A percentile compares a stretch with the other conserved stretches of the same genome.
These are phyloP conservation scores for Nudaria mundana DNA, from an alignment of 2,888 invertebrate species.

Conservation along the genomic window DNA sequence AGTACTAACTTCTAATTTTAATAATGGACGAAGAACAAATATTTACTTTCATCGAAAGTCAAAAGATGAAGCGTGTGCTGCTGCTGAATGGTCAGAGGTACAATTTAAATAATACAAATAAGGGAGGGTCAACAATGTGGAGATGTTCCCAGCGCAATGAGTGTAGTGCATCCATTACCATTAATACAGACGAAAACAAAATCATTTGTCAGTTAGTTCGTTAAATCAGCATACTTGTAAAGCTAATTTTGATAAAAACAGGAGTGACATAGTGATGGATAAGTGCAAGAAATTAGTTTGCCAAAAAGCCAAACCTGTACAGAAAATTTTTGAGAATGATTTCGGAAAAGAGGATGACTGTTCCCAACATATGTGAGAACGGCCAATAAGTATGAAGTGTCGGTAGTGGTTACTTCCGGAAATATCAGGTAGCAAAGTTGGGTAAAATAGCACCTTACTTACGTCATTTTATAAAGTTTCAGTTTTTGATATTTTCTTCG, in stretches of 20 bases:
- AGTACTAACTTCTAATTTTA: background rate
- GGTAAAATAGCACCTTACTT: too few species aligned
- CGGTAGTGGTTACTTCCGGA: too few species aligned
- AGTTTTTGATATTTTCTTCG: too few species aligned
- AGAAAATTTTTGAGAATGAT: constrained; percentile 2
- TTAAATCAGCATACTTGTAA: constrained; percentile 1
- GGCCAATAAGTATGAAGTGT: too few species aligned
- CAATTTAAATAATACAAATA: background rate
- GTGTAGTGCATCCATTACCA: constrained; percentile 6
- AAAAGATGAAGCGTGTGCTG: constrained; percentile 4
- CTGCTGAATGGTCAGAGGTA: background rate
- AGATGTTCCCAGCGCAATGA: constrained; percentile 1
- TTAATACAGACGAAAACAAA: constrained; percentile 3
- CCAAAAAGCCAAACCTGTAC: constrained; percentile 3
- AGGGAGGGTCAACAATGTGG: background rate
- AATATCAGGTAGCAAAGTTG: too few species aligned
- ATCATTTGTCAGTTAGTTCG: constrained; percentile 3
- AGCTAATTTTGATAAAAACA: constrained; percentile 2
- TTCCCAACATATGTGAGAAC: too few species aligned
- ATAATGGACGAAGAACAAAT: background rate
- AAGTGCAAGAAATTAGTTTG: constrained; percentile 5
- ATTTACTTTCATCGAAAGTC: background rate
- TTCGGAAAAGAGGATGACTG: constrained; percentile 1
- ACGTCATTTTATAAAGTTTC: too few species aligned
- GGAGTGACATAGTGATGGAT: background rate